Percentiles rank a stretch among this genome's conserved stretches.
Evolutionary conservation across 2,888 invertebrate genomes (phyloP).

Genomic region (Drosophila barbarae): DNA sequence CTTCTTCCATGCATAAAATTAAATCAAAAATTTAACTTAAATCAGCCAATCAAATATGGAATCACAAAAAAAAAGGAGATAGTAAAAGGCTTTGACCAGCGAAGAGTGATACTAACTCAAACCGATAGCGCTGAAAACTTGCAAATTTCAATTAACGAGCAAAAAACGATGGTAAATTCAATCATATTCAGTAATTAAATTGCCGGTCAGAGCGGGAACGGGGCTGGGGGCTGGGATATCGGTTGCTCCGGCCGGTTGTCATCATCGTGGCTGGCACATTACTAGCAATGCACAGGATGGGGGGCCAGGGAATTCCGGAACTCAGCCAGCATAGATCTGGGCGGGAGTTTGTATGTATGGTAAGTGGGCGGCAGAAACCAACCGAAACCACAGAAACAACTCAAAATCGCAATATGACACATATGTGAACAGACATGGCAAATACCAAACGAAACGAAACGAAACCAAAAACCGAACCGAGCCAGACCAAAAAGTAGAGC

Average conservation of each 20-base stretch:
- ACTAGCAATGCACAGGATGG: slow-evolving; percentile 13
- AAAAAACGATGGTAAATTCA: slow-evolving; percentile 28
- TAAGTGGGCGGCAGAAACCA: slow-evolving; percentile 45
- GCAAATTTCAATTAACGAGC: slow-evolving; percentile 32
- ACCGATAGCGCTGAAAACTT: slow-evolving; percentile 18
- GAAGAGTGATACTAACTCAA: neutral
- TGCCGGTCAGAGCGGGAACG: neutral
- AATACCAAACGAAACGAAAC: slow-evolving; percentile 58
- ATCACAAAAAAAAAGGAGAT: neutral
- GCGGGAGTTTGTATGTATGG: neutral
- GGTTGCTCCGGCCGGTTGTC: slow-evolving; percentile 34
- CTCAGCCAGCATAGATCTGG: slow-evolving; percentile 9
- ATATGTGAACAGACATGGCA: slow-evolving; percentile 57
- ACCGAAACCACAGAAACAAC: slow-evolving; percentile 66
- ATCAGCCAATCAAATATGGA: slow-evolving; percentile 1
- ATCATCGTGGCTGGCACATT: slow-evolving; percentile 49
- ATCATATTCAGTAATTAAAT: slow-evolving; percentile 43
- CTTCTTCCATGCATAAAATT: neutral
- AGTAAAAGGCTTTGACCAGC: neutral
- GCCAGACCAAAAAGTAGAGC: slow-evolving; percentile 37
- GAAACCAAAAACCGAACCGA: slow-evolving; percentile 41
- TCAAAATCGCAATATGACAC: slow-evolving; percentile 74
- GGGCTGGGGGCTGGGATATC: neutral
- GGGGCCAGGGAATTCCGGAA: slow-evolving; percentile 8
- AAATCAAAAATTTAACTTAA: neutral